Evolutionary conservation across 2,113 vertebrate species (phyloP).

Genomic region (Aegithalos caudatus): DNA sequence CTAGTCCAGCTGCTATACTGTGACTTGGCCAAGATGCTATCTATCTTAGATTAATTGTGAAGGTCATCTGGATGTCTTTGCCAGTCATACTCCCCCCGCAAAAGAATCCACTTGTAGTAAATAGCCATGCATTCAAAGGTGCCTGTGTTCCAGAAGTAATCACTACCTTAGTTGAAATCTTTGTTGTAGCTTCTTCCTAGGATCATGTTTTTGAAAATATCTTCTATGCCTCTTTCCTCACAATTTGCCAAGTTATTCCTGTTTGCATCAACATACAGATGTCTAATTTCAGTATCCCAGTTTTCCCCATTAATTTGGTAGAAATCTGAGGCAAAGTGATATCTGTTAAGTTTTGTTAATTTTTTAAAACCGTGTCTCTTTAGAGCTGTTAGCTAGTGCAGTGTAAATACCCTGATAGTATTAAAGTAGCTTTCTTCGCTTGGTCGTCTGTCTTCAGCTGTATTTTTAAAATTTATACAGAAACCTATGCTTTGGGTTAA

Average conservation of each 20-base stretch:
- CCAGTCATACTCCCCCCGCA: not conserved
- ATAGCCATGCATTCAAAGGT: not conserved
- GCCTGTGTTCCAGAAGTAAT: not conserved
- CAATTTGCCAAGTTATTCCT: not conserved
- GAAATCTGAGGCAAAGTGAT: not conserved
- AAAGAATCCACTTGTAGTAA: not conserved
- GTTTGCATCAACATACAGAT: not conserved
- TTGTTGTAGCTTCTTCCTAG: not conserved
- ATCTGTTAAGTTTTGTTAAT: not conserved
- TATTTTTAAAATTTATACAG: not conserved
- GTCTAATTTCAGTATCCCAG: not conserved
- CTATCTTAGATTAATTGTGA: not conserved
- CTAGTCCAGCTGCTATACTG: not conserved
- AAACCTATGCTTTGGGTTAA: not conserved
- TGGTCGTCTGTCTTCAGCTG: not conserved
- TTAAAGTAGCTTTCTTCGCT: not conserved
- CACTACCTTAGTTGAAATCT: not conserved
- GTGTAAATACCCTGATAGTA: not conserved
- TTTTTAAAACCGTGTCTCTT: not conserved
- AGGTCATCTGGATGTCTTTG: not conserved
- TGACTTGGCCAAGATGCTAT: not conserved
- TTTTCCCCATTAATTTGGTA: not conserved
- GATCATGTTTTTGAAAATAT: not conserved
- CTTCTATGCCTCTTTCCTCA: not conserved
- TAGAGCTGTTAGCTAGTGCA: not conserved